A percentile compares a stretch with the other conserved stretches of the same genome.
phyloP scores from a whole-genome alignment of 2,113 vertebrate species.

The Albula glossodonta region DNA sequence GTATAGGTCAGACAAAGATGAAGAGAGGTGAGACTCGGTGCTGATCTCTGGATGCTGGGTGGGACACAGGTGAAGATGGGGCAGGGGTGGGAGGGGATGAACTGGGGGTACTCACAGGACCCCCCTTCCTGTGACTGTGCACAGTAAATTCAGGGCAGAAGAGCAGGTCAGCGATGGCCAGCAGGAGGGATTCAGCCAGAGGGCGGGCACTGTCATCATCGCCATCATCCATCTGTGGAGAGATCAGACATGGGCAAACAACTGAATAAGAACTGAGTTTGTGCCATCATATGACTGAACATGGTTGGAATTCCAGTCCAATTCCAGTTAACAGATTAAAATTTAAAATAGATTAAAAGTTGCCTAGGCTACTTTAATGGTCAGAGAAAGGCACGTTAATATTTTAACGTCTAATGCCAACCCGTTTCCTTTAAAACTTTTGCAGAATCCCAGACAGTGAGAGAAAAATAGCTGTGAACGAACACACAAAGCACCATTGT shows the following conservation, averaged over 20 bases:
- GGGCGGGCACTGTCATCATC: slow-evolving; percentile 87
- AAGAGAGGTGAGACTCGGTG: neutral
- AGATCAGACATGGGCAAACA: neutral
- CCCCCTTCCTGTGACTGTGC: slow-evolving; percentile 84
- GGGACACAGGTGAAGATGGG: neutral
- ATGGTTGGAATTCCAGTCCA: too few relatives aligned
- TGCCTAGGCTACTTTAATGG: neutral
- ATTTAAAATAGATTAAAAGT: too few relatives aligned
- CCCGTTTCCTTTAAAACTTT: neutral
- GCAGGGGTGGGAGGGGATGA: neutral
- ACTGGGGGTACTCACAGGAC: slow-evolving; percentile 65
- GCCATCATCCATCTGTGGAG: slow-evolving; percentile 80
- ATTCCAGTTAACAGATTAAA: too few relatives aligned
- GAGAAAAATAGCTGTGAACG: neutral
- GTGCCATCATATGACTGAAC: neutral
- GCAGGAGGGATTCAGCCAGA: slow-evolving; percentile 87
- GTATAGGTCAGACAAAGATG: too few relatives aligned
- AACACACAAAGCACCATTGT: neutral
- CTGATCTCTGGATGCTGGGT: too few relatives aligned
- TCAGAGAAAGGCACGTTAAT: neutral
- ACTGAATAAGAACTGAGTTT: neutral
- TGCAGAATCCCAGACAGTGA: neutral
- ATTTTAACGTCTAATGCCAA: neutral
- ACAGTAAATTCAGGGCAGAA: slow-evolving; percentile 98
- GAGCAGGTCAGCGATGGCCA: slow-evolving; percentile 91